A percentile compares a stretch with the other conserved stretches of the same genome.
phyloP scores from a whole-genome alignment of 2,113 vertebrate genomes.

The Pedetes capensis region DNA sequence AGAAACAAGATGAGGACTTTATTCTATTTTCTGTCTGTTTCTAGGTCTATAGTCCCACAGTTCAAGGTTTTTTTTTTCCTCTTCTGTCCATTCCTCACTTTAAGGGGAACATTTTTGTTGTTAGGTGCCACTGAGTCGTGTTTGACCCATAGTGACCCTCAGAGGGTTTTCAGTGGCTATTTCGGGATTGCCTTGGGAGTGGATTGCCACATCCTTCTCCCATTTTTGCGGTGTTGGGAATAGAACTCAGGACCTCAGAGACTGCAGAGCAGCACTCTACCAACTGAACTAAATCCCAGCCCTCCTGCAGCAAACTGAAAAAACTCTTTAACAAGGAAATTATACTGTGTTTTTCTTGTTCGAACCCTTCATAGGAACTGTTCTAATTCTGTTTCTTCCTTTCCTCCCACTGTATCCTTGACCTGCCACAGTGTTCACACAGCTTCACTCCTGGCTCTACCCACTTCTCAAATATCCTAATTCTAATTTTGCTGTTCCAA shows the following conservation, averaged over 20 bases:
- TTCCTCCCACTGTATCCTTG: conserved; percentile 4
- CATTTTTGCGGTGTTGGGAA: too few species aligned
- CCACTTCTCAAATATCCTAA: not conserved
- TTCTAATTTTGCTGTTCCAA: not conserved
- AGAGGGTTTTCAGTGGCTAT: too few species aligned
- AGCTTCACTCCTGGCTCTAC: not conserved
- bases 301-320: not conserved
- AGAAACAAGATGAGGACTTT: not conserved
- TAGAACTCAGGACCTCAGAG: too few species aligned
- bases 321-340: conserved; percentile 4
- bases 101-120: not conserved
- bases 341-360: conserved; percentile 4
- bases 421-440: not conserved
- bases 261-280: too few species aligned
- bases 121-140: too few species aligned
- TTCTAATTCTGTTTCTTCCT: conserved; percentile 44
- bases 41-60: not conserved
- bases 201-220: too few species aligned
- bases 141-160: too few species aligned
- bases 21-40: not conserved
- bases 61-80: not conserved
- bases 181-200: too few species aligned
- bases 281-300: too few species aligned
- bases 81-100: not conserved
- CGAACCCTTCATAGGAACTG: conserved; percentile 26